Conservation (phyloP, 2,797 vertebrate genomes). For the Molossus molossus region DNA sequence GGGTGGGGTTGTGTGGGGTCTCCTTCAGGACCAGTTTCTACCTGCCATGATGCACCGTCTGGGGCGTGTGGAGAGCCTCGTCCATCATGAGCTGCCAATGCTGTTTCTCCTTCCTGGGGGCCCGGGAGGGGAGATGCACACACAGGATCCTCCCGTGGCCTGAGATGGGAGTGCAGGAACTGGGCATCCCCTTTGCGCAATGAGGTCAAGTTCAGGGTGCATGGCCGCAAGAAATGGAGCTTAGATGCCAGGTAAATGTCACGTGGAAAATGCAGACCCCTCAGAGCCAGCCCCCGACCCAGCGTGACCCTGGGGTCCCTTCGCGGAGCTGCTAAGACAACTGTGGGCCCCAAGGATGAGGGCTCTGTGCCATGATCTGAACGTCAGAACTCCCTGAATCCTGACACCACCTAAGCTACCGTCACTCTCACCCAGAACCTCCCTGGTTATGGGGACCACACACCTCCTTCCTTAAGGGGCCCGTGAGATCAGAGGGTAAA, state of each 20-base stretch:
- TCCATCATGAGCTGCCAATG: too few species aligned
- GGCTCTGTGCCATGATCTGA: rapidly evolving
- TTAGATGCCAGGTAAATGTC: rapidly evolving
- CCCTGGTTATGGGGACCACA: not conserved
- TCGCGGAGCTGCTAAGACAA: not conserved
- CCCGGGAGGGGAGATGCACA: too few species aligned
- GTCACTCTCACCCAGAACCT: not conserved
- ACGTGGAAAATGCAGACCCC: rapidly evolving
- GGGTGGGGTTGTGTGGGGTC: too few species aligned
- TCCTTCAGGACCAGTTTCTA: too few species aligned
- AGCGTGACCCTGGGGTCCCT: rapidly evolving
- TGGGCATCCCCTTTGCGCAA: rapidly evolving
- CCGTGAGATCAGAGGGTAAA: rapidly evolving
- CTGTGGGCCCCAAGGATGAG: rapidly evolving
- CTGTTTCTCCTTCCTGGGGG: too few species aligned
- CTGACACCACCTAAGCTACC: not conserved
- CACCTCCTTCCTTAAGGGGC: not conserved
- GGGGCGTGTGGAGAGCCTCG: too few species aligned
- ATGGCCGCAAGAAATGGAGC: not conserved
- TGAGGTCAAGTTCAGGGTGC: rapidly evolving
- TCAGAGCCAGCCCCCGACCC: not conserved
- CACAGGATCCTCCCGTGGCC: too few species aligned
- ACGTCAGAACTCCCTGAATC: not conserved
- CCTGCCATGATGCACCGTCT: too few species aligned
- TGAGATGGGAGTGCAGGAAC: too few species aligned